These are phyloP conservation scores for Acrocephalus scirpaceus DNA, from an alignment of 2,797 vertebrate genomes.

Conservation along the genomic window DNA sequence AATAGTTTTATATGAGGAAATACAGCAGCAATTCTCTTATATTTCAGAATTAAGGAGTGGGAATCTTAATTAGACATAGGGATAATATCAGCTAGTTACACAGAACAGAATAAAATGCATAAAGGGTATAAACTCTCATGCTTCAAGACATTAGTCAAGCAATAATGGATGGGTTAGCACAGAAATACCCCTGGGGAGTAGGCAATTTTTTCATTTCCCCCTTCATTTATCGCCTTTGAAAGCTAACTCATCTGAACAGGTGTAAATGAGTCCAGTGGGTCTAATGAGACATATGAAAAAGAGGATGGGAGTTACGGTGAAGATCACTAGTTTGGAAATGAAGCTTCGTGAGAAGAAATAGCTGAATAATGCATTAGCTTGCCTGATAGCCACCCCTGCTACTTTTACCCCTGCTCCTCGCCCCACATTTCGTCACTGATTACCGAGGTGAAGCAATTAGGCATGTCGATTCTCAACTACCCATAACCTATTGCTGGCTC, in stretches of 20 bases:
- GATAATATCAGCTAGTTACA: slow-evolving; percentile 16
- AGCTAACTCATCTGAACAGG: slow-evolving; percentile 58
- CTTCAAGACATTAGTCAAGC: slow-evolving; percentile 47
- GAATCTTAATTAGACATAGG: slow-evolving; percentile 42
- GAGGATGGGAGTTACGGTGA: slow-evolving; percentile 28
- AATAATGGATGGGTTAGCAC: slow-evolving; percentile 41
- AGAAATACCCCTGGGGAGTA: slow-evolving; percentile 27
- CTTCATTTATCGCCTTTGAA: slow-evolving; percentile 59
- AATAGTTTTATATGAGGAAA: slow-evolving; percentile 26
- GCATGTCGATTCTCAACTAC: slow-evolving; percentile 44
- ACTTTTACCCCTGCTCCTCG: not conserved
- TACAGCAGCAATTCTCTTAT: not conserved
- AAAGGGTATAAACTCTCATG: slow-evolving; percentile 36
- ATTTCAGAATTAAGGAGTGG: slow-evolving; percentile 21
- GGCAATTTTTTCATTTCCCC: slow-evolving; percentile 55
- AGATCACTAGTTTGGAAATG: slow-evolving; percentile 34
- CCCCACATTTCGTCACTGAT: not conserved
- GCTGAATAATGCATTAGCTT: slow-evolving; percentile 40
- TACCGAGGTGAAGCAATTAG: slow-evolving; percentile 52
- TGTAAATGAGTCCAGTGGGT: slow-evolving; percentile 56
- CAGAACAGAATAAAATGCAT: not conserved
- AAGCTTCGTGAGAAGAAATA: slow-evolving; percentile 13
- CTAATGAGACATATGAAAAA: slow-evolving; percentile 62
- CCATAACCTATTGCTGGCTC: slow-evolving; percentile 40
- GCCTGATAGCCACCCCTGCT: not conserved